Evolutionary conservation across 2,888 invertebrate genomes (phyloP), one percentile per base, ranked within the genome.

Genomic region (Athalia circularis): DNA sequence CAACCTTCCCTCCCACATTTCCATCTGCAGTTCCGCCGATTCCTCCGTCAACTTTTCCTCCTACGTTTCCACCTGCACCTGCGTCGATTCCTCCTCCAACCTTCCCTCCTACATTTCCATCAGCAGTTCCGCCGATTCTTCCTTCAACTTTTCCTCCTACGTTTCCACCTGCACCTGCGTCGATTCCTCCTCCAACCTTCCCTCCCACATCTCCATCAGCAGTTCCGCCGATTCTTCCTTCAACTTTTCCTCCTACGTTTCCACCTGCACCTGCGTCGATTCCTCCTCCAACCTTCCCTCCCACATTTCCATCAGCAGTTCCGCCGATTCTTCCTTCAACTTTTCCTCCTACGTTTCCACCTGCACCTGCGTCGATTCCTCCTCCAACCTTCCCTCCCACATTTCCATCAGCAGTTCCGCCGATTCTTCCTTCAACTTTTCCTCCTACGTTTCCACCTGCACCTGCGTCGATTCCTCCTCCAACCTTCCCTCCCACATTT

Each of bases 111-210:
- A 54, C 82, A 91, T 91, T 59, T 85, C 86, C 86, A 87, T 67
- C 88, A 89, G 85, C 90, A 11, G n/a, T 59, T n/a, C 59, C 90
- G 77, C 89, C 83, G 52, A 91, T 91, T 77, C 91, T 90, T 8
- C 81, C 79, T 76, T 82, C 82, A 78, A 65, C 59, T 57, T 15
- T 29, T 62, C 76, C 68, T 54, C 74, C 57, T 45, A 64, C 67
- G 72, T 67, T 65, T 64, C 77, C 79, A 50, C 75, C 48, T 5
- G 5, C 50, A 50, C 70, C n/a, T 54, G 15, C 54, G 59, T 59
- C 47, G 47, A 8, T 50, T 54, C 43, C 13, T 76, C 54, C 64
- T 68, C 75, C 75, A 62, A 7, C 65, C 13, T 57, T 43, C 45
- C 59, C 59, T 59, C 59, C 59, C 11, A 11, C 13, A 13, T 59